phyloP scores from a whole-genome alignment of 2,888 invertebrate species.

The Sarcophaga subvicina region DNA sequence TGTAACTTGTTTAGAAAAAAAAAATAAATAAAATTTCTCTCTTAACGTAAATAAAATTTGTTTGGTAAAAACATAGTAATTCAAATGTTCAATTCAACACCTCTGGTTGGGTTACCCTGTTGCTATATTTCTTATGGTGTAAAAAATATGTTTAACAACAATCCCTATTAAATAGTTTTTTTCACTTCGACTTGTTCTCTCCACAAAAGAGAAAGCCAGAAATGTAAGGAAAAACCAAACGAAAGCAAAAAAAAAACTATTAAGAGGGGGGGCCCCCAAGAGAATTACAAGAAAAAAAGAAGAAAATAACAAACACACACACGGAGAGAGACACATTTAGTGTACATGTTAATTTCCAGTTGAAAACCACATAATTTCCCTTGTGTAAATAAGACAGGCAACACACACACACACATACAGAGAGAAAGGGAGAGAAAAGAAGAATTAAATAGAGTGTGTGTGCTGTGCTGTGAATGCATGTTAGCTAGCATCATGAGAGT shows the following conservation, averaged over 20 bases:
- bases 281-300: background rate
- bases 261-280: background rate
- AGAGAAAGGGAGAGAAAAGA: background rate
- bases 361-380: conserved; percentile 64
- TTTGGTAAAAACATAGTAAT: too few relatives aligned
- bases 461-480: background rate
- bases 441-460: background rate
- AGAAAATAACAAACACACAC: background rate
- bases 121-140: too few relatives aligned
- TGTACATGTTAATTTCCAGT: conserved; percentile 55
- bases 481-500: background rate
- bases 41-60: too few relatives aligned
- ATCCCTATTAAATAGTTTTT: conserved; percentile 55
- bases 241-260: conserved; percentile 28
- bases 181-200: background rate
- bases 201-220: background rate
- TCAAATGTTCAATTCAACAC: too few relatives aligned
- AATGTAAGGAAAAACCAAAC: background rate
- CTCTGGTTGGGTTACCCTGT: too few relatives aligned
- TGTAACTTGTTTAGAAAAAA: too few relatives aligned
- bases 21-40: too few relatives aligned
- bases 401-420: background rate
- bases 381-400: conserved; percentile 30
- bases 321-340: conserved; percentile 24
- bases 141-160: conserved; percentile 57